Evolutionary conservation across 2,113 vertebrate genomes (phyloP).

Genomic region (Podarcis muralis): DNA sequence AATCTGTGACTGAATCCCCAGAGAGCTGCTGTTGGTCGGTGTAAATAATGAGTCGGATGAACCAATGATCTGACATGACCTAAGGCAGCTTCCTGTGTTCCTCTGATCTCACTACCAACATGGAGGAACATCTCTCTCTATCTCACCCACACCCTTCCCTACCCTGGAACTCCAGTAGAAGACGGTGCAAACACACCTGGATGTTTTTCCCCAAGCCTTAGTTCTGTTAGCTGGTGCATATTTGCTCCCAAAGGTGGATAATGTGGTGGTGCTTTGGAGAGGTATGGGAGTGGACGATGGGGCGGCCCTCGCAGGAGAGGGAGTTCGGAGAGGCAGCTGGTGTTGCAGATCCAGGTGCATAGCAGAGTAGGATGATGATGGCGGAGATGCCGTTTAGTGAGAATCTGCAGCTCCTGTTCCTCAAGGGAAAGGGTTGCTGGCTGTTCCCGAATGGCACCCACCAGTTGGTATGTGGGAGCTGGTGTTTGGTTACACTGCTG

Average conservation of each 20-base stretch:
- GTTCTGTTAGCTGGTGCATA: no score
- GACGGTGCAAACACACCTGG: no score
- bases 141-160: no score
- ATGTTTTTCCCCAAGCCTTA: no score
- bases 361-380: fast-evolving
- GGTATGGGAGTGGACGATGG: background rate
- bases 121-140: no score
- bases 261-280: background rate
- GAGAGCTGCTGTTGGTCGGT: no score
- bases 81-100: no score
- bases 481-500: slow-evolving; percentile 20
- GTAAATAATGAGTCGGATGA: no score
- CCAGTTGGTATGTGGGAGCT: background rate
- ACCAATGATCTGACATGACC: no score
- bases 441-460: background rate
- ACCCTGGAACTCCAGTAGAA: no score
- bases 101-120: no score
- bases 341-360: fast-evolving
- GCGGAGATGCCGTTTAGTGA: fast-evolving
- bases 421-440: background rate
- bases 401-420: background rate
- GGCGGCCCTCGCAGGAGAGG: background rate
- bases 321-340: background rate
- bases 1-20: no score
- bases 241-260: background rate